Percentiles rank a stretch among this genome's conserved stretches.
Conservation (phyloP, 2,113 vertebrate species). For the Neopipo cinnamomea region DNA sequence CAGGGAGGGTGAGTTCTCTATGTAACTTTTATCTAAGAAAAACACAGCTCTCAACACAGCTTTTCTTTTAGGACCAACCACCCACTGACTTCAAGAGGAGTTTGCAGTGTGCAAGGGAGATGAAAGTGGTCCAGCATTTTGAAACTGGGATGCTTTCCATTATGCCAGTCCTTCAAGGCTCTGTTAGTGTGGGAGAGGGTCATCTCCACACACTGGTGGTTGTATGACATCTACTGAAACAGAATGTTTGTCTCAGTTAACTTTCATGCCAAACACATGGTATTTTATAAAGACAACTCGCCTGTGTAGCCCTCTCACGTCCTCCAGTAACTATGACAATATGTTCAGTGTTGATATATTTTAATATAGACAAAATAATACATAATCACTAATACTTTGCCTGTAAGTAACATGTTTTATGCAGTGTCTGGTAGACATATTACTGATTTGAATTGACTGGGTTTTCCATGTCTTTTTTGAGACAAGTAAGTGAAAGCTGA, state of each 20-base stretch:
- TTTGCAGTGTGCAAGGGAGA: background rate
- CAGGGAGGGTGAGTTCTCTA: background rate
- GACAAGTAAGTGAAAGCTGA: conserved; percentile 14
- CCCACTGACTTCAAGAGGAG: conserved; percentile 2
- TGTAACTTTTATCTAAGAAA: conserved; percentile 16
- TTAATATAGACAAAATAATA: conserved; percentile 67
- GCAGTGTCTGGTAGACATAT: background rate
- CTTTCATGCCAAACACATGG: conserved; percentile 47
- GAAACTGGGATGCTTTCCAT: conserved; percentile 38
- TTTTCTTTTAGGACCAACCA: conserved; percentile 14
- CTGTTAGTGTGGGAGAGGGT: conserved; percentile 36
- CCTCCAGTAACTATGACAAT: conserved; percentile 49
- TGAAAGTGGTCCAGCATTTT: background rate
- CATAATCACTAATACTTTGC: conserved; percentile 60
- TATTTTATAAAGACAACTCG: conserved; percentile 30
- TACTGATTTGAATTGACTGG: conserved; percentile 6
- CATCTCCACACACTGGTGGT: background rate
- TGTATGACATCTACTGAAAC: conserved; percentile 21
- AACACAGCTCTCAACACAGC: background rate
- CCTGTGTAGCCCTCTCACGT: conserved; percentile 24
- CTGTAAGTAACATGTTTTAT: conserved; percentile 23
- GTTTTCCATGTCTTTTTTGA: conserved; percentile 20
- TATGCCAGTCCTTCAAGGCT: conserved; percentile 24
- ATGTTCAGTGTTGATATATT: conserved; percentile 62
- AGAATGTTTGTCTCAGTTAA: conserved; percentile 36